Base-by-base conservation (phyloP, 2,113 vertebrate genomes). In the Coturnix japonica region DNA sequence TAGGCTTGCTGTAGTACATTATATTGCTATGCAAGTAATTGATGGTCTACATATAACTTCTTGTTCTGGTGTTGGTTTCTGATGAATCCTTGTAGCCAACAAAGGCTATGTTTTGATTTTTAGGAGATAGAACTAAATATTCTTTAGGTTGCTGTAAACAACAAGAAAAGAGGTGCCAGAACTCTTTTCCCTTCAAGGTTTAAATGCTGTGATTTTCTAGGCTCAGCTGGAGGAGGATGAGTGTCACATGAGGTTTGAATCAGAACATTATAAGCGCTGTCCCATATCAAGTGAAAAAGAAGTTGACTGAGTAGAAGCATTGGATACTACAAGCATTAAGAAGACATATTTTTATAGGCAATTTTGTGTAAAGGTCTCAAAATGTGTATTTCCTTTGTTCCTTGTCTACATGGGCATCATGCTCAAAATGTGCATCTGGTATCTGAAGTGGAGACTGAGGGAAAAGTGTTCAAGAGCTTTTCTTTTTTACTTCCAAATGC, bases 61-160 rank as follows among this genome's bases (percentile, higher is more conserved):
- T 71, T 87, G 39, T 89, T 87, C 78, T 89, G 47, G 13, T 87
- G 60, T 37, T 87, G 60, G 57, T 21, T 89, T 87, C 46, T 87
- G 79, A 85, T 85, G 69, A 83, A 72, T 37, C 57, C 35, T 23
- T 43, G 43, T 64, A 83, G 80, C 79, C 65, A 87, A 61, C 81
- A 41, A 83, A 82, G 43, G 69, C 25, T 70, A 57, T 93, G 41
- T 31, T 85, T 82, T 82, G 64, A 43, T 89, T 85, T 94, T 95
- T 85, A 77, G 54, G 61, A 82, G 56, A 70, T 83, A 70, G 81
- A 44, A 37, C 47, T 91, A 82, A 87, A 63, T 87, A 64, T 71
- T 87, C 71, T 91, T 88, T 46, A 86, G 23, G 74, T 41, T 43
- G 3, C 59, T 85, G 51, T 87, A 64, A 89, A 75, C 22, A 46